These are phyloP conservation scores for Luscinia luscinia DNA, from an alignment of 2,797 vertebrate genomes.

Conservation along the genomic window DNA sequence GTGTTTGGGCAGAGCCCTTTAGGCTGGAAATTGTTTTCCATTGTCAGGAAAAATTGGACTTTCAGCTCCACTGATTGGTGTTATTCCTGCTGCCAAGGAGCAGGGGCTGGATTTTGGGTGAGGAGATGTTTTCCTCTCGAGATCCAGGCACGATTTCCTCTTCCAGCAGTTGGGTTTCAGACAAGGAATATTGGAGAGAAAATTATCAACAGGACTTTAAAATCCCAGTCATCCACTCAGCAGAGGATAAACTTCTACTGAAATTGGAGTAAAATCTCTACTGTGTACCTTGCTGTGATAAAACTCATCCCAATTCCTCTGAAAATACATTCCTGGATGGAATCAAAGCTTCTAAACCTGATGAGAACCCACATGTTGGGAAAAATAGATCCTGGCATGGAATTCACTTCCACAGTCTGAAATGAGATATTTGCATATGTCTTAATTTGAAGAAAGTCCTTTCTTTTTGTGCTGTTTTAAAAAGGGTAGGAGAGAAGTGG, in stretches of 20 bases:
- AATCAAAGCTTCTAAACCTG: not conserved
- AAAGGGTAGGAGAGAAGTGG: not conserved
- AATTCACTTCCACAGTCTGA: not conserved
- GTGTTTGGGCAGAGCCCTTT: not conserved
- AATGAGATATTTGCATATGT: not conserved
- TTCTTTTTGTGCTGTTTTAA: not conserved
- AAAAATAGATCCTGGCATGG: not conserved
- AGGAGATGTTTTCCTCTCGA: not conserved
- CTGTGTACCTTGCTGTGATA: not conserved
- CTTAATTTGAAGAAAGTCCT: not conserved
- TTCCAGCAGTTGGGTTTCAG: not conserved
- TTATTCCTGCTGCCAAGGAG: not conserved
- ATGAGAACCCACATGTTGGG: too few species aligned
- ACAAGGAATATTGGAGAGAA: not conserved
- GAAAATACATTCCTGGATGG: not conserved
- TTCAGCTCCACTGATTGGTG: not conserved
- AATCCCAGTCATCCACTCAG: not conserved
- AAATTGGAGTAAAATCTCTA: not conserved
- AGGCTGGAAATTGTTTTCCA: not conserved
- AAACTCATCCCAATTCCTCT: not conserved
- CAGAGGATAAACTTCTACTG: not conserved
- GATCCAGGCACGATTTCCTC: rapidly evolving
- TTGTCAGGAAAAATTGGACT: not conserved
- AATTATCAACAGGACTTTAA: not conserved
- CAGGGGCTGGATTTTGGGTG: not conserved